Conservation (phyloP, 2,888 invertebrate species). For the Cerastis rubricosa region DNA sequence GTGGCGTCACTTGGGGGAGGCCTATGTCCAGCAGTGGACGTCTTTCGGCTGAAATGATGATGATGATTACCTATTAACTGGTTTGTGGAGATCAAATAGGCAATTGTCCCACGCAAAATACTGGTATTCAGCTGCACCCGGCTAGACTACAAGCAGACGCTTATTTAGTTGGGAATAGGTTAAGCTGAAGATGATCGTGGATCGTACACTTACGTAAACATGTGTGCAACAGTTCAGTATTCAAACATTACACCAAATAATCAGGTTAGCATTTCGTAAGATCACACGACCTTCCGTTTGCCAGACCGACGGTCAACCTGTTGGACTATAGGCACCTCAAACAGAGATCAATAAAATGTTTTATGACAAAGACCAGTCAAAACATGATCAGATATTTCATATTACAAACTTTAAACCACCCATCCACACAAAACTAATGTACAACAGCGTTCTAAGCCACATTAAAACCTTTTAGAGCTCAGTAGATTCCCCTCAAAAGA, state of each 20-base stretch:
- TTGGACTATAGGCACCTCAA: not conserved
- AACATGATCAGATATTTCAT: not conserved
- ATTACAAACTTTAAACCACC: slow-evolving; percentile 1
- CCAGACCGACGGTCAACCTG: not conserved
- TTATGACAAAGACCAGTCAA: not conserved
- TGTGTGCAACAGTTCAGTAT: not conserved
- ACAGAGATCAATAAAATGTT: not conserved
- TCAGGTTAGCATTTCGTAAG: not conserved
- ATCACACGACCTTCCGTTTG: not conserved
- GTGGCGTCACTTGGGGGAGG: no score
- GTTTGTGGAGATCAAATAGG: not conserved
- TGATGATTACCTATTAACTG: no score
- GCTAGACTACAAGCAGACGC: not conserved
- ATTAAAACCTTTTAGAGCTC: slow-evolving; percentile 57
- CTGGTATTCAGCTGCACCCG: not conserved
- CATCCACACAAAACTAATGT: slow-evolving; percentile 33
- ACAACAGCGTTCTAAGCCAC: slow-evolving; percentile 39
- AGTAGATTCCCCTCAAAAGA: slow-evolving; percentile 64
- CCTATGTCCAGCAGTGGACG: no score
- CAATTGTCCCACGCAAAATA: not conserved
- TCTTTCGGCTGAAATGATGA: no score
- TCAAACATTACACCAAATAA: not conserved
- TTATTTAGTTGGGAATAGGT: not conserved
- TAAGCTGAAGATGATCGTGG: not conserved
- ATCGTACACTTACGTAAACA: not conserved